A percentile compares a stretch with the other conserved stretches of the same genome.
These are phyloP conservation scores for Castor canadensis DNA, from an alignment of 2,113 vertebrate genomes.

Conservation along the genomic window DNA sequence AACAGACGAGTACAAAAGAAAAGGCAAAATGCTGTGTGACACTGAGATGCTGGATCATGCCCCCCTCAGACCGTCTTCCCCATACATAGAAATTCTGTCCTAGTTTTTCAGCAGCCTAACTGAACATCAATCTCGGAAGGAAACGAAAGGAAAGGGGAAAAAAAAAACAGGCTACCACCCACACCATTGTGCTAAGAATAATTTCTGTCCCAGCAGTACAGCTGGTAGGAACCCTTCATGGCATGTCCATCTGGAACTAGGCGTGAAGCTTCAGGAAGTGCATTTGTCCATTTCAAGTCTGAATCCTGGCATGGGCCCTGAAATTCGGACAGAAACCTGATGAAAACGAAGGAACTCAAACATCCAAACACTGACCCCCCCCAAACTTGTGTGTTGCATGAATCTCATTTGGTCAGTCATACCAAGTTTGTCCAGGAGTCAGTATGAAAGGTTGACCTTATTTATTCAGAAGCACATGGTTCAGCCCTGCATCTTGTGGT, in stretches of 20 bases:
- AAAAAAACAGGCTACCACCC: background rate
- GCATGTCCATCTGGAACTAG: background rate
- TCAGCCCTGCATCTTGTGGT: background rate
- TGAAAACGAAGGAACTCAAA: background rate
- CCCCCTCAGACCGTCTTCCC: background rate
- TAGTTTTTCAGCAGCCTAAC: constrained; percentile 67
- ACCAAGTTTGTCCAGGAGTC: background rate
- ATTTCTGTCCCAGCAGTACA: background rate
- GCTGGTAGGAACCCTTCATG: constrained; percentile 37
- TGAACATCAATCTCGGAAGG: constrained; percentile 54
- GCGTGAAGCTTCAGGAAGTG: constrained; percentile 60
- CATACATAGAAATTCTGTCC: constrained; percentile 55
- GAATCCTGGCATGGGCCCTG: background rate
- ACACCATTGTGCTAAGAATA: constrained; percentile 43
- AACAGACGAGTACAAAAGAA: constrained; percentile 65
- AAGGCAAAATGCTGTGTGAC: constrained; percentile 35
- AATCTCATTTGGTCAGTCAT: background rate
- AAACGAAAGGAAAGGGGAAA: background rate
- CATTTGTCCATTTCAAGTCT: constrained; percentile 36
- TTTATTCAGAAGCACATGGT: background rate
- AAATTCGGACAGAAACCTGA: constrained; percentile 36
- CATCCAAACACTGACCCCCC: background rate
- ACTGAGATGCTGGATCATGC: constrained; percentile 32
- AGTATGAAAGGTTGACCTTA: background rate
- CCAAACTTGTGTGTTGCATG: background rate